These are phyloP conservation scores for Dasyprocta punctata DNA, from an alignment of 2,113 vertebrate genomes.

Conservation along the genomic window DNA sequence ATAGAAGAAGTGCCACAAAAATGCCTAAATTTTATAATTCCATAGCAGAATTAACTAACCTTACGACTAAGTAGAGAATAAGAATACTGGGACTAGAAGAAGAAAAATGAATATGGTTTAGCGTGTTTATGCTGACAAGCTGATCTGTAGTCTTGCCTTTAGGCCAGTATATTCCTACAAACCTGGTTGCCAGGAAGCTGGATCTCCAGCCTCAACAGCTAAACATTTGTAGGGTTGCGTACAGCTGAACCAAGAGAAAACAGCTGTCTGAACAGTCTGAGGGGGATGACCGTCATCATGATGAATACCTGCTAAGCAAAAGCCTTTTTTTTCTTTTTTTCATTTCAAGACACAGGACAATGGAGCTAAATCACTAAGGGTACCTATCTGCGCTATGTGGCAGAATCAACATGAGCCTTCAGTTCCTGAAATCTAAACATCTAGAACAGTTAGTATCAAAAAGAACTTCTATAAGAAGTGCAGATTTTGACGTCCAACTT, in stretches of 20 bases:
- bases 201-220: background rate
- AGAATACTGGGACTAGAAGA: slow-evolving; percentile 16
- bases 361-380: background rate
- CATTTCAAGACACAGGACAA: background rate
- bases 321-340: background rate
- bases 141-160: background rate
- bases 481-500: background rate
- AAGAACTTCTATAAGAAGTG: background rate
- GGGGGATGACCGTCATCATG: background rate
- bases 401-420: background rate
- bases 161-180: background rate
- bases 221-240: background rate
- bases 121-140: slow-evolving; percentile 24
- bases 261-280: background rate
- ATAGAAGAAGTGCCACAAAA: slow-evolving; percentile 59
- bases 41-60: slow-evolving; percentile 57
- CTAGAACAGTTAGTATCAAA: background rate
- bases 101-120: slow-evolving; percentile 30
- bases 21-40: slow-evolving; percentile 69
- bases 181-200: background rate
- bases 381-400: accelerated
- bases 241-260: background rate
- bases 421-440: background rate
- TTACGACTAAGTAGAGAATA: slow-evolving; percentile 59
- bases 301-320: background rate